Percentiles rank a stretch among this genome's conserved stretches.
Conservation (phyloP, 2,113 vertebrate species). For the Galemys pyrenaicus region DNA sequence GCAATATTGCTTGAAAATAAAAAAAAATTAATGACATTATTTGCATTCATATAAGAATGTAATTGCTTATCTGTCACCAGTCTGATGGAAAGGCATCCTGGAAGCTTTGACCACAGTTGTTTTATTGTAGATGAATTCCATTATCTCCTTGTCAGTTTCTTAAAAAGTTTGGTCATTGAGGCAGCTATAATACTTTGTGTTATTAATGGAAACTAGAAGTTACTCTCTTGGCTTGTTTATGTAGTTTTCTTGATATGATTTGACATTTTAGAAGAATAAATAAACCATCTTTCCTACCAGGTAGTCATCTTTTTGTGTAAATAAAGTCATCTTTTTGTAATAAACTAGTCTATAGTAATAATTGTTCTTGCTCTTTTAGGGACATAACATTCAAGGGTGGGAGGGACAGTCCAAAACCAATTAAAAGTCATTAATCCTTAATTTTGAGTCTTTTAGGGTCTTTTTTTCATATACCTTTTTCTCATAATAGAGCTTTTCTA, state of each 20-base stretch:
- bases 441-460: background rate
- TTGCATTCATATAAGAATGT: slow-evolving; percentile 37
- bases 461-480: background rate
- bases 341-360: background rate
- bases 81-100: background rate
- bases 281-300: slow-evolving; percentile 43
- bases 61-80: slow-evolving; percentile 41
- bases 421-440: background rate
- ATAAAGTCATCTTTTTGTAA: slow-evolving; percentile 36
- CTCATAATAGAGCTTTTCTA: background rate
- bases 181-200: slow-evolving; percentile 65
- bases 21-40: slow-evolving; percentile 34
- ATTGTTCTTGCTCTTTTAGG: background rate
- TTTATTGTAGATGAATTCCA: slow-evolving; percentile 41
- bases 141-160: slow-evolving; percentile 66
- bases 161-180: slow-evolving; percentile 72
- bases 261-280: slow-evolving; percentile 47
- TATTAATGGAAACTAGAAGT: slow-evolving; percentile 64
- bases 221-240: slow-evolving; percentile 54
- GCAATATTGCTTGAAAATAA: slow-evolving; percentile 46
- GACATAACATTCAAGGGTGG: background rate
- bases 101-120: slow-evolving; percentile 23
- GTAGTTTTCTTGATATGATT: slow-evolving; percentile 57
- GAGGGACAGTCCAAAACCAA: background rate
- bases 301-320: slow-evolving; percentile 42